Conservation (phyloP, 2,113 vertebrate genomes). For the Petrocephalus zakoni region DNA sequence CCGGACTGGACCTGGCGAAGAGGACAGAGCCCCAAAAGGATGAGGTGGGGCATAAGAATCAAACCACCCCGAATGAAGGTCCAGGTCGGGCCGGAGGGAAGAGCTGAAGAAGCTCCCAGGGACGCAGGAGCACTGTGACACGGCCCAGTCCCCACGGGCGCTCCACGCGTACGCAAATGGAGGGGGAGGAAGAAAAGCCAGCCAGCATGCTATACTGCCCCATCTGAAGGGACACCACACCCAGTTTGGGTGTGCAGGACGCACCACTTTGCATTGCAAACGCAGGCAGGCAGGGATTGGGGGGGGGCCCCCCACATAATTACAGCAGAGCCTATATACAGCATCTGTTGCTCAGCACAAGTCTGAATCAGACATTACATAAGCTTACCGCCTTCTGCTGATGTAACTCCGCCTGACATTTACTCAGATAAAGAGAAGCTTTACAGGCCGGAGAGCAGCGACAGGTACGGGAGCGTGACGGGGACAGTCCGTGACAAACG, state of each 20-base stretch:
- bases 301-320: background rate
- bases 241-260: conserved; percentile 9
- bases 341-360: background rate
- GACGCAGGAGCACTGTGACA: background rate
- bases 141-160: conserved; percentile 24
- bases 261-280: conserved; percentile 58
- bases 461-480: background rate
- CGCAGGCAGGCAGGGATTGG: conserved; percentile 12
- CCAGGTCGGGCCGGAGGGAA: background rate
- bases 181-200: background rate
- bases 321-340: background rate
- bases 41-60: background rate
- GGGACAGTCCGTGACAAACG: background rate
- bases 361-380: background rate
- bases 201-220: conserved; percentile 14
- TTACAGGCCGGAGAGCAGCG: background rate
- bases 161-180: conserved; percentile 56
- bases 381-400: background rate
- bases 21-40: background rate
- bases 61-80: background rate
- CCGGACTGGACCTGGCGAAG: background rate
- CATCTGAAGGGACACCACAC: background rate
- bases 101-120: conserved; percentile 12
- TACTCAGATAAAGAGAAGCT: background rate
- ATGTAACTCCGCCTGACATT: background rate